phyloP scores from a whole-genome alignment of 1,140 invertebrate species.

The Drosophila paulistorum region DNA sequence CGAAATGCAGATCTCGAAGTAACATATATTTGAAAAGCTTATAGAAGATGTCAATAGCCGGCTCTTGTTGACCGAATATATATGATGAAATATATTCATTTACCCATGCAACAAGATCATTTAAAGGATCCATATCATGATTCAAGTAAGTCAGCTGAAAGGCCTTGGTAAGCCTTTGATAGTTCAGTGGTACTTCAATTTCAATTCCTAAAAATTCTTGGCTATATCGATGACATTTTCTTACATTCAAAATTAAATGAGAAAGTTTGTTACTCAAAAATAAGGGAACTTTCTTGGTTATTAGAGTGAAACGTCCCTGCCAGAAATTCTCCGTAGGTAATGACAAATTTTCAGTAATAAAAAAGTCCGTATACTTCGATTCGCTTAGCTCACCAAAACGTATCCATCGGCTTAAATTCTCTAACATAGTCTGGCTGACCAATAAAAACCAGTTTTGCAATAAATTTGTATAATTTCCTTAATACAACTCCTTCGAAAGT shows the following conservation, averaged over 20 bases:
- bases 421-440: constrained; percentile 23
- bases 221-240: constrained; percentile 16
- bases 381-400: neutral
- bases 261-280: constrained; percentile 16
- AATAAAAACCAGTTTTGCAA: constrained; percentile 35
- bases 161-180: too few species aligned
- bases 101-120: constrained; percentile 13
- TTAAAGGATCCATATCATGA: constrained; percentile 15
- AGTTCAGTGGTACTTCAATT: neutral
- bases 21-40: constrained; percentile 51
- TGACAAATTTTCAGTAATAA: constrained; percentile 5
- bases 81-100: constrained; percentile 23
- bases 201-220: constrained; percentile 20
- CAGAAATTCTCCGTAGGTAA: constrained; percentile 4
- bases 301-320: constrained; percentile 28
- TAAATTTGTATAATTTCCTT: too few species aligned
- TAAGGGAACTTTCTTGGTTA: neutral
- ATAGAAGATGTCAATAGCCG: constrained; percentile 18
- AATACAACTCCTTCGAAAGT: too few species aligned
- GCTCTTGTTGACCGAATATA: neutral
- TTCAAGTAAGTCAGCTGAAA: constrained; percentile 8
- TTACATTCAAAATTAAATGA: constrained; percentile 26
- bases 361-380: constrained; percentile 14
- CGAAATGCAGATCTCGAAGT: constrained; percentile 41
- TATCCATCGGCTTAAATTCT: constrained; percentile 32